Percentiles rank a stretch among this genome's conserved stretches.
phyloP scores from a whole-genome alignment of 2,888 invertebrate genomes.

The Pandemis corylana region DNA sequence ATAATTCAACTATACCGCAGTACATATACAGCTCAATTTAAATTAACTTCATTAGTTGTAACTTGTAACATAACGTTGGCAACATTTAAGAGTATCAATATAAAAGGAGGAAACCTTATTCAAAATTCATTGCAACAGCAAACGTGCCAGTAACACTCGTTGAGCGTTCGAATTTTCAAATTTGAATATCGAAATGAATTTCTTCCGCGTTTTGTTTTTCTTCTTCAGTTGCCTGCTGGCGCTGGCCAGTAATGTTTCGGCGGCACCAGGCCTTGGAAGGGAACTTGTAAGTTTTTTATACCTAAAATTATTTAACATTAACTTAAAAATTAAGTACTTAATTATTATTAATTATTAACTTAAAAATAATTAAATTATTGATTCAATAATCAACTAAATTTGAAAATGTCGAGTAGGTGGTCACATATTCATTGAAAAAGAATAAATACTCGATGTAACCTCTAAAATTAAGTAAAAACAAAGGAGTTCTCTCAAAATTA shows the following conservation, averaged over 20 bases:
- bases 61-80: not conserved
- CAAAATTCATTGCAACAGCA: not conserved
- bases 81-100: not conserved
- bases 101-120: not conserved
- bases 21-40: not conserved
- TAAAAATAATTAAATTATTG: too few species aligned
- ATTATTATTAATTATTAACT: too few species aligned
- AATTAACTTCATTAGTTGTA: not conserved
- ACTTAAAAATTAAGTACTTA: too few species aligned
- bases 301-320: too few species aligned
- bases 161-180: conserved; percentile 6
- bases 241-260: conserved; percentile 34
- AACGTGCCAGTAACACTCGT: not conserved
- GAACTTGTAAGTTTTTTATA: conserved; percentile 28
- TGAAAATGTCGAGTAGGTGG: too few species aligned
- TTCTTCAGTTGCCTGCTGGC: conserved; percentile 36
- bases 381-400: too few species aligned
- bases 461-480: too few species aligned
- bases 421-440: too few species aligned
- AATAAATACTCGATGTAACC: too few species aligned
- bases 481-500: too few species aligned
- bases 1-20: not conserved
- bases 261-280: conserved; percentile 23
- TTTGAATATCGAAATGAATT: conserved; percentile 32
- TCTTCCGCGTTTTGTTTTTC: conserved; percentile 36